phyloP scores from a whole-genome alignment of 2,888 invertebrate species.

The Ethmia dodecea region DNA sequence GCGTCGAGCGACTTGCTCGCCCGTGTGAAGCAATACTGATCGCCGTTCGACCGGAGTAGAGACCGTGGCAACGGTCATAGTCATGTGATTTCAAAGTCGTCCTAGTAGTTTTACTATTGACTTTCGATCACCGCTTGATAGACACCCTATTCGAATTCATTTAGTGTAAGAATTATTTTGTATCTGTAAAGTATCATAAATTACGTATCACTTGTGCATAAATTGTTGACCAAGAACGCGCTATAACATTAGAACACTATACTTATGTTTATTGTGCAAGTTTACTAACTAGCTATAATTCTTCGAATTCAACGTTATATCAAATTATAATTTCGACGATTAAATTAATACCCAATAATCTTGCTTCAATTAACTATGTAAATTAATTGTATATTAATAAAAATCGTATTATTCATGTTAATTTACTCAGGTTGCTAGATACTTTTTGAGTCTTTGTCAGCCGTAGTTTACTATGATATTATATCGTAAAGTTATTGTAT shows the following conservation, averaged over 20 bases:
- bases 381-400: constrained; percentile 68
- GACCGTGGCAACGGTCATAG: too few relatives aligned
- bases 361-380: constrained; percentile 64
- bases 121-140: constrained; percentile 50
- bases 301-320: constrained; percentile 46
- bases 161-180: constrained; percentile 38
- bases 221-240: constrained; percentile 51
- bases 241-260: constrained; percentile 47
- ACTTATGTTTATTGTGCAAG: constrained; percentile 60
- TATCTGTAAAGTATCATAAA: constrained; percentile 46
- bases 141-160: constrained; percentile 45
- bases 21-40: constrained; percentile 12
- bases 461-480: constrained; percentile 41
- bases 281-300: constrained; percentile 40
- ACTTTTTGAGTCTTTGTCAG: constrained; percentile 49
- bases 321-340: constrained; percentile 51
- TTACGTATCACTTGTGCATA: constrained; percentile 49
- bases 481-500: constrained; percentile 45
- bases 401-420: constrained; percentile 61
- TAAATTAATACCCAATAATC: constrained; percentile 44
- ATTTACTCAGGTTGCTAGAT: constrained; percentile 70
- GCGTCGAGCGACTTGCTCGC: constrained; percentile 1
- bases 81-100: constrained; percentile 27
- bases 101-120: constrained; percentile 37
- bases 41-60: constrained; percentile 17